Evolutionary conservation across 2,797 vertebrate genomes (phyloP), one percentile per base, ranked within the genome.

Genomic region (Phalloptychus januarius): DNA sequence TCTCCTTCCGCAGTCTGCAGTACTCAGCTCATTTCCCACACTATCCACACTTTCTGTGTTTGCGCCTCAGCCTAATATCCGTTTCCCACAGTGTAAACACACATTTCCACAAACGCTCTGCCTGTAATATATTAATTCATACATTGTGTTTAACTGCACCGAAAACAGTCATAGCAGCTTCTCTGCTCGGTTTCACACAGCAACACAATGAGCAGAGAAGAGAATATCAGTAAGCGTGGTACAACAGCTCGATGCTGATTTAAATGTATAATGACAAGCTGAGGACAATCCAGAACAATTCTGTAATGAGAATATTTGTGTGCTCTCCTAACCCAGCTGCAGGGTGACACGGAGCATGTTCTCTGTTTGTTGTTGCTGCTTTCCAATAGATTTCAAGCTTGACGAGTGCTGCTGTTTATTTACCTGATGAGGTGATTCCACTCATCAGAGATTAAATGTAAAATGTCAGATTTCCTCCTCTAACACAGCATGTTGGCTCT

Each of bases 81-180:
- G 54, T 81, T 83, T 79, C 76, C 36, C 71, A 71, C 67, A 67
- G 40, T 36, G 74, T 77, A 85, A 90, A 85, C 72, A 71, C 75
- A 69, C 79, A 63, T 77, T 79, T 63, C 28, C 76, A 73, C 74
- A 79, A 72, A 82, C 63, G 45, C 38, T 72, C 12, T 63, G 33
- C 50, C 76, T 79, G 54, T 75, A 40, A 54, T 54, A 76, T 70
- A 76, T 72, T 56, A 79, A 85, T 85, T 82, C 38, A 76, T 79
- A 52, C 76, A 77, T 77, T 79, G 61, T 87, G 71, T 31, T 74
- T 78, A 75, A 83, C 69, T 74, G 77, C 58, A 65, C 23, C 38
- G 33, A 58, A 81, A 48, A 20, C 16, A 3, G 82, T 79, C 36
- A 50, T 76, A 45, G n/a, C 25, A 20, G 52, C 67, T 78, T 61